Evolutionary conservation across 1,140 invertebrate genomes (phyloP).

Genomic region (Drosophila ogumai): DNA sequence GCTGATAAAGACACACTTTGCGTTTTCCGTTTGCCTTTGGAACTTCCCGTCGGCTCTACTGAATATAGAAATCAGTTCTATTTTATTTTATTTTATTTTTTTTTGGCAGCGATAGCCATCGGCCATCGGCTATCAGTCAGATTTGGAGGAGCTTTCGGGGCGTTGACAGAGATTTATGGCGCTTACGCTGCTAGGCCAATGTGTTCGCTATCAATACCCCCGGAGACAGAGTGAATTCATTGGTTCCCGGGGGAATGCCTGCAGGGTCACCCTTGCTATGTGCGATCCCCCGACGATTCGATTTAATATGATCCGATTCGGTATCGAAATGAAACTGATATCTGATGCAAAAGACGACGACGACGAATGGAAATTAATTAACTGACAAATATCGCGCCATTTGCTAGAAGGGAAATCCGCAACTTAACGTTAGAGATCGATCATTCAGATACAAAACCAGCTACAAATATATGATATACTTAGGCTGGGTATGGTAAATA

Average conservation of each 20-base stretch:
- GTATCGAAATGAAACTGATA: slow-evolving; percentile 50
- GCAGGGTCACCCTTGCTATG: slow-evolving; percentile 18
- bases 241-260: slow-evolving; percentile 14
- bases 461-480: neutral
- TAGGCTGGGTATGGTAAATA: neutral
- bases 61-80: slow-evolving; percentile 44
- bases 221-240: slow-evolving; percentile 26
- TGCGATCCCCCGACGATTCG: slow-evolving; percentile 23
- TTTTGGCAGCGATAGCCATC: slow-evolving; percentile 37
- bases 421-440: slow-evolving; percentile 32
- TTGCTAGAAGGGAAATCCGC: slow-evolving; percentile 34
- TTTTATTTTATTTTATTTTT: slow-evolving; percentile 19
- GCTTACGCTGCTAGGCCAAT: slow-evolving; percentile 4
- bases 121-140: slow-evolving; percentile 25
- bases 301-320: slow-evolving; percentile 26
- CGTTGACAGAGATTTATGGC: slow-evolving; percentile 76
- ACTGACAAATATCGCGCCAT: slow-evolving; percentile 48
- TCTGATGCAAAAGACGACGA: slow-evolving; percentile 43
- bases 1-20: slow-evolving; percentile 30
- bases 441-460: slow-evolving; percentile 18
- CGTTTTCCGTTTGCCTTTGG: slow-evolving; percentile 24
- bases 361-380: slow-evolving; percentile 74
- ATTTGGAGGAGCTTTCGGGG: slow-evolving; percentile 25
- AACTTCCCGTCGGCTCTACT: slow-evolving; percentile 24
- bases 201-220: slow-evolving; percentile 39